These are phyloP conservation scores for Chromobotia macracanthus DNA, from an alignment of 2,797 vertebrate genomes.

Conservation along the genomic window DNA sequence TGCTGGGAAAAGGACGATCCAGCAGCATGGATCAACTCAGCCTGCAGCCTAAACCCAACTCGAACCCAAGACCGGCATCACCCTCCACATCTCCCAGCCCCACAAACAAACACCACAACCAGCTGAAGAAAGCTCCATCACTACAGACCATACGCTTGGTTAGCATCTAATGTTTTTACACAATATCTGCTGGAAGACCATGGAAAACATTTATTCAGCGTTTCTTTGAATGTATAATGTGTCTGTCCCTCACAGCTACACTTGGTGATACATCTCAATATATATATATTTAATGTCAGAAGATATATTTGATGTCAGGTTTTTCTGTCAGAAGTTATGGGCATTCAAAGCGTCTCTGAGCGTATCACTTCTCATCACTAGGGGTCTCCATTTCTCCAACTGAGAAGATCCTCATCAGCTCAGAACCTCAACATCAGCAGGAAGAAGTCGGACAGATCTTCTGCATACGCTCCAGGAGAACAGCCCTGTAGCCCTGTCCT, in stretches of 20 bases:
- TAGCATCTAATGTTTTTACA: slow-evolving; percentile 33
- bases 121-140: slow-evolving; percentile 80
- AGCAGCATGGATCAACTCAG: slow-evolving; percentile 83
- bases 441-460: slow-evolving; percentile 76
- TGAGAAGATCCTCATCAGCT: slow-evolving; percentile 78
- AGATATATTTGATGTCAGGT: too few relatives aligned
- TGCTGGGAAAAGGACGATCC: slow-evolving; percentile 77
- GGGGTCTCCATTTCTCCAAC: slow-evolving; percentile 79
- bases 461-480: slow-evolving; percentile 75
- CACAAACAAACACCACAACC: slow-evolving; percentile 66
- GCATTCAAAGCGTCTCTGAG: not conserved
- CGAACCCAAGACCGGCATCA: not conserved
- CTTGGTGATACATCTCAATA: too few relatives aligned
- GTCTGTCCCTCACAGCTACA: too few relatives aligned
- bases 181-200: not conserved
- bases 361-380: slow-evolving; percentile 66
- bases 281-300: too few relatives aligned
- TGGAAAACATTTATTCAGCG: not conserved
- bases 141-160: slow-evolving; percentile 78
- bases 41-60: slow-evolving; percentile 52
- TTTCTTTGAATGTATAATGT: too few relatives aligned
- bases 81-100: slow-evolving; percentile 65
- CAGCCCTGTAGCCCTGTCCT: slow-evolving; percentile 51
- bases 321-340: not conserved
- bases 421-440: slow-evolving; percentile 77